Evolutionary conservation across 2,797 vertebrate genomes (phyloP).

Genomic region (Artibeus jamaicensis): DNA sequence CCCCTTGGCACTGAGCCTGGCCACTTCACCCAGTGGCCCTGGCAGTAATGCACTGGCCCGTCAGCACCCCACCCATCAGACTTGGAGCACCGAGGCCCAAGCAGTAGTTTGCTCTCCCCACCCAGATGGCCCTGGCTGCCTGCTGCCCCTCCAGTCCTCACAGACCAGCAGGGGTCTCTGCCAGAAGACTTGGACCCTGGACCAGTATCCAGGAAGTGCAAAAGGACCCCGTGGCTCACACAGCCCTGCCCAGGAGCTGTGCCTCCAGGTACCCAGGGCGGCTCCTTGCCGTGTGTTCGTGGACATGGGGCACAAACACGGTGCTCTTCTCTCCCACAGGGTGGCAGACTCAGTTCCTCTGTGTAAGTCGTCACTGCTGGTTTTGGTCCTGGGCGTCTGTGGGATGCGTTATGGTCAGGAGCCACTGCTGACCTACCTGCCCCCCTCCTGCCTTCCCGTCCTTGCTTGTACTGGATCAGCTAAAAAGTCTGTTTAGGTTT

Average conservation of each 20-base stretch:
- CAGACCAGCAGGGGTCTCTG: neutral
- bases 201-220: neutral
- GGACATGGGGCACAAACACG: neutral
- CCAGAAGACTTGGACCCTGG: neutral
- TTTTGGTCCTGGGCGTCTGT: neutral
- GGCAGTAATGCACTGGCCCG: neutral
- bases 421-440: accelerated
- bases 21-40: neutral
- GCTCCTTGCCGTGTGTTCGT: neutral
- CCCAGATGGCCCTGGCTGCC: accelerated
- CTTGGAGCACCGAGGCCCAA: neutral
- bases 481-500: neutral
- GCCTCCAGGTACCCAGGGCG: neutral
- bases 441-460: neutral
- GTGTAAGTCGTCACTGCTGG: neutral
- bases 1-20: neutral
- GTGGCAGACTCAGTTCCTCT: neutral
- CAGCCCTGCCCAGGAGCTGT: neutral
- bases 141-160: neutral
- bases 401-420: accelerated
- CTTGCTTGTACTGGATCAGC: neutral
- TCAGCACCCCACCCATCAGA: neutral
- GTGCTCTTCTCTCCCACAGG: neutral
- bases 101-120: neutral
- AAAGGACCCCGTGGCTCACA: neutral